These are phyloP conservation scores for Eurytoma adleriae DNA, from an alignment of 2,888 invertebrate genomes.

Conservation along the genomic window DNA sequence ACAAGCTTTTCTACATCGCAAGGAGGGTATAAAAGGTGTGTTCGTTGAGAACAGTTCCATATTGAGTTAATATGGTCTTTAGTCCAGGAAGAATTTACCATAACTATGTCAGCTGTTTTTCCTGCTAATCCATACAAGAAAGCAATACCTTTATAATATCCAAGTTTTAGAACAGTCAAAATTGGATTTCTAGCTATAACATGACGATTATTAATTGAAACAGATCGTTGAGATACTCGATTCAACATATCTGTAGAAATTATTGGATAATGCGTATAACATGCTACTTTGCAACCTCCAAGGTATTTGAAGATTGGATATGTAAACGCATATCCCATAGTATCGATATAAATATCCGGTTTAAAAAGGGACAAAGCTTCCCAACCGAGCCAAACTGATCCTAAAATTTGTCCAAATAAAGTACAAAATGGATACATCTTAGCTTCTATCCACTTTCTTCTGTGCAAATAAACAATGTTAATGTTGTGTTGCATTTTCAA, in stretches of 20 bases:
- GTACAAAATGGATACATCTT: conserved; percentile 93
- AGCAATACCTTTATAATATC: conserved; percentile 94
- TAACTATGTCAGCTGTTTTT: conserved; percentile 87
- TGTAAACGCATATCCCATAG: conserved; percentile 96
- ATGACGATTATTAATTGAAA: conserved; percentile 89
- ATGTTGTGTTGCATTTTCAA: conserved; percentile 83
- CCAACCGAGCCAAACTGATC: conserved; percentile 89
- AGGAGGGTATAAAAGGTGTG: conserved; percentile 93
- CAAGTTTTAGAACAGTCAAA: conserved; percentile 87
- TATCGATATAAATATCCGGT: conserved; percentile 95
- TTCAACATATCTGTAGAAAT: conserved; percentile 95
- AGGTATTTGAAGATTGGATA: conserved; percentile 93
- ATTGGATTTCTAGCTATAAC: conserved; percentile 89
- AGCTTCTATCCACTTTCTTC: conserved; percentile 89
- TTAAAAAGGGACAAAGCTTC: conserved; percentile 91
- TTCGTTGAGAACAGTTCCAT: conserved; percentile 83
- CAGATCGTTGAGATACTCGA: conserved; percentile 85
- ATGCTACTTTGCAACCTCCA: conserved; percentile 88
- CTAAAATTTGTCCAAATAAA: conserved; percentile 92
- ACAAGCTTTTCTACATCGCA: conserved; percentile 89
- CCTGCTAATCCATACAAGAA: conserved; percentile 91
- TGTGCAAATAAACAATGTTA: conserved; percentile 87
- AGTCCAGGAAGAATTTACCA: conserved; percentile 99
- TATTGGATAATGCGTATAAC: conserved; percentile 97
- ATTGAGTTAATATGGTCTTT: conserved; percentile 92